A percentile compares a stretch with the other conserved stretches of the same genome.
phyloP scores from a whole-genome alignment of 2,888 invertebrate species.

The Caenorhabditis doughertyi region DNA sequence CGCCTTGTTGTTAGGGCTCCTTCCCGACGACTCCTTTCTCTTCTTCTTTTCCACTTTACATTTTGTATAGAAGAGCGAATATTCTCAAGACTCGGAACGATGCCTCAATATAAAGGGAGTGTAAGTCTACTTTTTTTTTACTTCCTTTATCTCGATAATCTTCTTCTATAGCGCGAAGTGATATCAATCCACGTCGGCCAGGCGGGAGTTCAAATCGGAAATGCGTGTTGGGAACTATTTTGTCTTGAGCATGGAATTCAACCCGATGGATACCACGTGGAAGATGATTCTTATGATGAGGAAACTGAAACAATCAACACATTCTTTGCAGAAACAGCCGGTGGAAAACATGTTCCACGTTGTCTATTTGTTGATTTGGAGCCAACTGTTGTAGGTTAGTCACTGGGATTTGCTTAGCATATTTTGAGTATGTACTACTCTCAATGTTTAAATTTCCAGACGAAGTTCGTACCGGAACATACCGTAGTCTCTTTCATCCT shows the following conservation, averaged over 20 bases:
- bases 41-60: conserved; percentile 23
- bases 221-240: conserved; percentile 86
- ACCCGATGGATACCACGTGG: conserved; percentile 81
- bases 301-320: conserved; percentile 94
- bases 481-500: conserved; percentile 90
- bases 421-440: neutral
- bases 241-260: conserved; percentile 85
- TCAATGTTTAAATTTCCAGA: conserved; percentile 82
- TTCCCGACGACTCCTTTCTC: neutral
- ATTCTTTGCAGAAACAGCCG: conserved; percentile 88
- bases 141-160: neutral
- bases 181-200: conserved; percentile 72
- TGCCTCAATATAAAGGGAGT: conserved; percentile 67
- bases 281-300: conserved; percentile 82
- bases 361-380: conserved; percentile 77
- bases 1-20: conserved; percentile 24
- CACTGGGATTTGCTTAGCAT: too few relatives aligned
- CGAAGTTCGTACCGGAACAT: conserved; percentile 84
- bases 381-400: conserved; percentile 80
- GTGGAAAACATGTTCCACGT: conserved; percentile 85
- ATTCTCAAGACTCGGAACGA: conserved; percentile 5
- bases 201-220: conserved; percentile 81
- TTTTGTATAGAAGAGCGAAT: conserved; percentile 10
- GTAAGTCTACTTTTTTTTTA: conserved; percentile 36
- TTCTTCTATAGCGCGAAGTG: conserved; percentile 67